Conservation (phyloP, 1,140 invertebrate genomes). For the Magallana ariakensis region DNA sequence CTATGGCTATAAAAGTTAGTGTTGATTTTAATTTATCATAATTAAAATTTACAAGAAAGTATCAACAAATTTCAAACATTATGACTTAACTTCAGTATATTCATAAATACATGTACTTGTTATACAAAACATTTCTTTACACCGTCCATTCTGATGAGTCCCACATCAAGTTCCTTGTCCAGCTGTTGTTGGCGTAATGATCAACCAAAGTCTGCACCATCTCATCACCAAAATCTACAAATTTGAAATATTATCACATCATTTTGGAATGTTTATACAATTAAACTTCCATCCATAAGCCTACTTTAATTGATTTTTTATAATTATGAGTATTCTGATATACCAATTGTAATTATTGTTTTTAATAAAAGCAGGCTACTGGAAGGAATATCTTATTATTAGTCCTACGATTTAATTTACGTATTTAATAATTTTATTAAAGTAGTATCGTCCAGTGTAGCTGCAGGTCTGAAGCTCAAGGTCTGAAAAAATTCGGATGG, state of each 20-base stretch:
- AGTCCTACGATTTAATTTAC: background rate
- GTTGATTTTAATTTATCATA: background rate
- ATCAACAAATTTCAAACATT: background rate
- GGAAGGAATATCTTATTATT: background rate
- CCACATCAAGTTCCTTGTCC: conserved; percentile 13
- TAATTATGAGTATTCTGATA: background rate
- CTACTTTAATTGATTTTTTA: background rate
- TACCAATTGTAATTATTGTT: background rate
- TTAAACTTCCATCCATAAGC: background rate
- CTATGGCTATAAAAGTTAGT: conserved; percentile 39
- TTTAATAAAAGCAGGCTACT: background rate
- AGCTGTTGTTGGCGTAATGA: background rate
- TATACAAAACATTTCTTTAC: conserved; percentile 18
- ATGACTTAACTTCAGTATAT: background rate
- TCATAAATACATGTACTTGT: conserved; percentile 7
- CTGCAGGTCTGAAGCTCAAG: too few species aligned
- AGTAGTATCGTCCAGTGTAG: background rate
- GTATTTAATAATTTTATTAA: background rate
- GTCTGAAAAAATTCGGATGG: too few species aligned
- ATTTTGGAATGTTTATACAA: background rate
- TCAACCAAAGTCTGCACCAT: background rate
- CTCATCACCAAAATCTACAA: conserved; percentile 36
- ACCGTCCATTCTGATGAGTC: background rate
- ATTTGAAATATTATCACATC: background rate
- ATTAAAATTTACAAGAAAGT: background rate